Evolutionary conservation across 2,888 invertebrate genomes (phyloP).

Genomic region (Drosophila paracracens): DNA sequence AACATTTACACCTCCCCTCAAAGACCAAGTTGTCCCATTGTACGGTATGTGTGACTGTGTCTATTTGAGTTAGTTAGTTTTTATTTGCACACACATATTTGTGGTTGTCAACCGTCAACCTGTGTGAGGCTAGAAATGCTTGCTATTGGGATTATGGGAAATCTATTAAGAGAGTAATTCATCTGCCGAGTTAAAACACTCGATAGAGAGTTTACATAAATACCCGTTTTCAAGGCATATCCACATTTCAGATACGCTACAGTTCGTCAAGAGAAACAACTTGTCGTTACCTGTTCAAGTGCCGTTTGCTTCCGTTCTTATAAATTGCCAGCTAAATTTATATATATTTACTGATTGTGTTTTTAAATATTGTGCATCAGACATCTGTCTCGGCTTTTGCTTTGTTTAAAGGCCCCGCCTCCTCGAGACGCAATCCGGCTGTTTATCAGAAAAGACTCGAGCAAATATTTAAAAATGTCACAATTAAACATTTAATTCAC

Average conservation of each 20-base stretch:
- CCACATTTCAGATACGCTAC: constrained; percentile 28
- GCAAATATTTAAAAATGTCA: constrained; percentile 60
- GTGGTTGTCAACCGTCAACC: neutral
- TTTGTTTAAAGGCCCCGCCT: constrained; percentile 33
- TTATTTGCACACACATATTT: constrained; percentile 15
- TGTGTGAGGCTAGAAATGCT: constrained; percentile 10
- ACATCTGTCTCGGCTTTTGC: constrained; percentile 20
- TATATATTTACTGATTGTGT: constrained; percentile 10
- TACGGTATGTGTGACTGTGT: neutral
- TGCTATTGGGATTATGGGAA: constrained; percentile 13
- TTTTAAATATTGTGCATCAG: constrained; percentile 21
- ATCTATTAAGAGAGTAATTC: constrained; percentile 46
- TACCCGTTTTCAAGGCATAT: constrained; percentile 13
- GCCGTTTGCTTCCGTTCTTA: constrained; percentile 52
- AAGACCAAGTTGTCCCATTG: constrained; percentile 52
- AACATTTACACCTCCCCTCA: constrained; percentile 40
- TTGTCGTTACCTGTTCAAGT: neutral
- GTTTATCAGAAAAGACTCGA: constrained; percentile 57
- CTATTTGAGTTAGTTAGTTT: constrained; percentile 26
- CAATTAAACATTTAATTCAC: constrained; percentile 58
- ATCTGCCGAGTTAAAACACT: constrained; percentile 26
- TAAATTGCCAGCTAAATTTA: constrained; percentile 55
- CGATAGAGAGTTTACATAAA: constrained; percentile 8
- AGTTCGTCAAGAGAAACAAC: neutral
- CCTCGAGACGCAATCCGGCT: constrained; percentile 21